Evolutionary conservation across 2,888 invertebrate species (phyloP).

Genomic region (Onthophagus sagittarius): DNA sequence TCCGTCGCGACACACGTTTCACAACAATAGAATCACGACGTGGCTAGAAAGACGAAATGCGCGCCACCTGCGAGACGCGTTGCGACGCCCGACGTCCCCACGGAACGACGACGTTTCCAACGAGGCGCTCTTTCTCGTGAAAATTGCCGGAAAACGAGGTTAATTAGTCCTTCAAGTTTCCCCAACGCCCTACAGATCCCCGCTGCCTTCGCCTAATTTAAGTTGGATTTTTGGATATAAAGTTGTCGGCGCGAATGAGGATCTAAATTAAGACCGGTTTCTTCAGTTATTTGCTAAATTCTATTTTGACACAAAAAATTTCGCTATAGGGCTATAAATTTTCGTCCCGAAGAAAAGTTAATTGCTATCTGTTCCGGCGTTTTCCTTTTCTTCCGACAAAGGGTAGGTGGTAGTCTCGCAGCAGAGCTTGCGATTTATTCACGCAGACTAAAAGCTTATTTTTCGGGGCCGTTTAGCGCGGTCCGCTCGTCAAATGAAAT

Average conservation of each 20-base stretch:
- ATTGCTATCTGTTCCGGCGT: no score
- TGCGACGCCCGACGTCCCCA: background rate
- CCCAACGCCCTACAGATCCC: background rate
- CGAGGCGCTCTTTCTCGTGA: background rate
- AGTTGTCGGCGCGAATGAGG: background rate
- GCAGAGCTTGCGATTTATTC: background rate
- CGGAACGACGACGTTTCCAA: background rate
- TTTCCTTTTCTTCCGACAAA: no score
- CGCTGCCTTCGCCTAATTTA: background rate
- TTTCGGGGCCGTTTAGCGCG: background rate
- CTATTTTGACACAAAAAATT: background rate
- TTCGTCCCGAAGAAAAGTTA: no score
- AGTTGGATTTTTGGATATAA: background rate
- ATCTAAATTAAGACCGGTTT: background rate
- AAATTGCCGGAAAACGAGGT: background rate
- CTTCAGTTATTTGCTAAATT: background rate
- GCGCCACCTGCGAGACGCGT: slow-evolving; percentile 13
- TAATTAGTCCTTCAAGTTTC: background rate
- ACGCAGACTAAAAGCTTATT: background rate
- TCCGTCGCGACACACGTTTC: slow-evolving; percentile 34
- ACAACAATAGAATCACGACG: slow-evolving; percentile 47
- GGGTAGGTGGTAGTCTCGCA: no score
- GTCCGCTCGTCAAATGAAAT: background rate
- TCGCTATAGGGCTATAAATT: background rate
- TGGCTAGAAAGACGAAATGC: slow-evolving; percentile 44